Base-by-base conservation (phyloP, 2,797 vertebrate genomes). In the Petrocephalus schoutedeni region DNA sequence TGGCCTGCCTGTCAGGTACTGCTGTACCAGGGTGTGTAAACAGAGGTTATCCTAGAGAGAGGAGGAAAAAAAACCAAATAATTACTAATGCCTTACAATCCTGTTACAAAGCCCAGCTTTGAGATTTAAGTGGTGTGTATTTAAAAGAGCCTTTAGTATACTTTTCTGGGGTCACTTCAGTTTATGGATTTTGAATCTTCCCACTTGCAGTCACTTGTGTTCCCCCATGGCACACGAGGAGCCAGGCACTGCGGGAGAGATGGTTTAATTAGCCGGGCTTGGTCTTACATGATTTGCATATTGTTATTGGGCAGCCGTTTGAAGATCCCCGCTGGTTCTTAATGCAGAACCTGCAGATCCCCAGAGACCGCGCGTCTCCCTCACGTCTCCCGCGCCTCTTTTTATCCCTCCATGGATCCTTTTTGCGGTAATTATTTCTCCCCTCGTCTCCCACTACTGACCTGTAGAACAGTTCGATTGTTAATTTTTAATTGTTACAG, bases 271-370 rank as follows among this genome's bases (percentile, higher is more conserved):
- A 74, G 28, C 67, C 45, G 1, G 41, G 7, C 45, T 9, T 51
- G 36, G 45, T 91, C 85, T 87, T 77, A 87, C 21, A 51, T 36
- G 90, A 58, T 92, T 90, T 91, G 54, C 85, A 49, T 91, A 90
- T 90, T 80, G 88, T 90, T 90, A 86, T 86, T 87, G 88, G 36
- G 88, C 80, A 53, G 89, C 56, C 49, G 16, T 56, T 85, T 54
- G 12, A 21, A 36, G 80, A 14, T 57, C 36, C 56, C 45, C 61
- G 64, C 53, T 74, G 85, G 32, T 80, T 90, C n/a, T 86, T 87
- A 10, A 82, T 67, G 3, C 21, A 58, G 41, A 41, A 4, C 56
- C 4, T 36, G 80, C 57, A 16, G 36, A 10, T 59, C 87, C 82
- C 67, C 8, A 9, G 89, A 88, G 86, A 19, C 59, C 54, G 2